These are phyloP conservation scores for Regulus satrapa DNA, from an alignment of 2,113 vertebrate genomes.

Conservation along the genomic window DNA sequence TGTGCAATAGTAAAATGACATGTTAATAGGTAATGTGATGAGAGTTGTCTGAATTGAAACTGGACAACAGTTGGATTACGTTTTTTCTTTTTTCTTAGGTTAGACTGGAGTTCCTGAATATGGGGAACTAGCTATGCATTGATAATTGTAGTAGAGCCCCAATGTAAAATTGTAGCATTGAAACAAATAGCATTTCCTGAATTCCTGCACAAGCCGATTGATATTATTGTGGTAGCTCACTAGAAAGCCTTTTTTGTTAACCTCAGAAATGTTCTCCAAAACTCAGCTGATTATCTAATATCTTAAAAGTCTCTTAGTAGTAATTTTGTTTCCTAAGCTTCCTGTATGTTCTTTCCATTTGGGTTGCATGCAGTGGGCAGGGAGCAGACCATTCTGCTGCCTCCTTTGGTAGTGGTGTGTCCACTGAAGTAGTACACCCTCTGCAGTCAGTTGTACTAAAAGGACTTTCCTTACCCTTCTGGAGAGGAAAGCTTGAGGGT, in stretches of 20 bases:
- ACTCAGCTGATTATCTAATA: background rate
- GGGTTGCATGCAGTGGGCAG: too few relatives aligned
- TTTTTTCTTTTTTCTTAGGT: background rate
- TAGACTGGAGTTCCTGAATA: background rate
- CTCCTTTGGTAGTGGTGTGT: background rate
- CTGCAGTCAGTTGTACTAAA: background rate
- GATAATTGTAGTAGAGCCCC: background rate
- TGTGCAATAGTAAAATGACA: background rate
- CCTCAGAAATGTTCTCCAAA: background rate
- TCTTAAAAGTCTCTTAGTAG: background rate
- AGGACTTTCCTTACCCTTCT: background rate
- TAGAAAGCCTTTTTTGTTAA: background rate
- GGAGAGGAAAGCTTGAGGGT: background rate
- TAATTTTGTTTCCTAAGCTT: background rate
- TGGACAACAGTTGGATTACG: background rate
- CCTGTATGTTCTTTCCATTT: background rate
- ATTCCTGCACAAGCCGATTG: background rate
- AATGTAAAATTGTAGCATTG: background rate
- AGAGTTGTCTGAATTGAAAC: background rate
- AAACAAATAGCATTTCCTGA: background rate
- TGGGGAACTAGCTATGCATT: background rate
- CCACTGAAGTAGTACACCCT: background rate
- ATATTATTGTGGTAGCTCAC: background rate
- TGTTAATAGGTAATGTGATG: background rate
- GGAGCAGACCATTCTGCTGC: background rate